These are phyloP conservation scores for Vulpes lagopus DNA, from an alignment of 2,113 vertebrate genomes.

Conservation along the genomic window DNA sequence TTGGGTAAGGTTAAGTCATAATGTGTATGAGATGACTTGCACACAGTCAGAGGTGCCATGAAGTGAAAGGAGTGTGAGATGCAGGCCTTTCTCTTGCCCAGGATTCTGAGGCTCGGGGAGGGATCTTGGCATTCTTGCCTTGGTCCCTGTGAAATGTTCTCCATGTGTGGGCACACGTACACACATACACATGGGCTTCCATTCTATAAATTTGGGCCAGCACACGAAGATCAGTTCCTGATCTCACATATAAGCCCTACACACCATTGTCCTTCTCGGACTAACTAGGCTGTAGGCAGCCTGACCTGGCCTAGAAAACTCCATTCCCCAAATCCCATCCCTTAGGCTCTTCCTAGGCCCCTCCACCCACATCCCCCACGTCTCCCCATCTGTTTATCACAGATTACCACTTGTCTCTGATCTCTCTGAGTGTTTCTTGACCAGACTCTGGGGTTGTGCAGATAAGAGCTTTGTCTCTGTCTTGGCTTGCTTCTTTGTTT, in stretches of 20 bases:
- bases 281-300: neutral
- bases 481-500: conserved; percentile 52
- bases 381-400: conserved; percentile 30
- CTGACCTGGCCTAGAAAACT: conserved; percentile 63
- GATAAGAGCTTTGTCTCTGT: conserved; percentile 55
- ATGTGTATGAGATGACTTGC: neutral
- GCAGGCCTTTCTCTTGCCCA: neutral
- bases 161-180: neutral
- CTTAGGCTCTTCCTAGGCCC: neutral
- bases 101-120: neutral
- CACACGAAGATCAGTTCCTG: neutral
- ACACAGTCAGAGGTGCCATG: neutral
- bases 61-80: neutral
- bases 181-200: rapidly evolving
- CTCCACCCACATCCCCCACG: neutral
- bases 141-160: neutral
- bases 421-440: conserved; percentile 62
- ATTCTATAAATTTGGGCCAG: neutral
- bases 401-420: conserved; percentile 68
- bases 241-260: neutral
- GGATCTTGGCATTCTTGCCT: neutral
- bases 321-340: conserved; percentile 1
- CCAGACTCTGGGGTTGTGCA: conserved; percentile 65
- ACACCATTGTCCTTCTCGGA: neutral
- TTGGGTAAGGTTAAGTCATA: neutral